Conservation (phyloP, 2,113 vertebrate genomes). For the Boulengeromyrus knoepffleri region DNA sequence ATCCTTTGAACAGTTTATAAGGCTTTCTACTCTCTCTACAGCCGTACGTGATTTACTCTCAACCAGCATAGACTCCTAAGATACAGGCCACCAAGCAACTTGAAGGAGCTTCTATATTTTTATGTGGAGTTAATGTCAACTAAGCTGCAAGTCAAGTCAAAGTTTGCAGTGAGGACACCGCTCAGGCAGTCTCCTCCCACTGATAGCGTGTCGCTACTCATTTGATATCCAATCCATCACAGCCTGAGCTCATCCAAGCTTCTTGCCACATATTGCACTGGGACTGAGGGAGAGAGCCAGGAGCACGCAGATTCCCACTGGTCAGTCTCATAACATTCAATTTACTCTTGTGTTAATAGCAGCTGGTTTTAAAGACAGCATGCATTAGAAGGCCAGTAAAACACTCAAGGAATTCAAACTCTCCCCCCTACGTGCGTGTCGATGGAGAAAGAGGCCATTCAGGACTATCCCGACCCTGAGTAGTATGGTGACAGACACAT, state of each 20-base stretch:
- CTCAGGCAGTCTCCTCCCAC: neutral
- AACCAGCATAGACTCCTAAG: neutral
- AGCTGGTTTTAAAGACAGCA: neutral
- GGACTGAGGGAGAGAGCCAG: conserved; percentile 71
- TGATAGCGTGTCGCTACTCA: conserved; percentile 79
- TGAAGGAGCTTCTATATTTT: neutral
- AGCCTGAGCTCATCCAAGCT: conserved; percentile 58
- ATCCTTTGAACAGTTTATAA: neutral
- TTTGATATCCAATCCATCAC: conserved; percentile 82
- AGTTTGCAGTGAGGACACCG: neutral
- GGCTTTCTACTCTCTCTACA: neutral
- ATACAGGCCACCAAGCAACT: neutral
- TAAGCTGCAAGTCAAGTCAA: neutral
- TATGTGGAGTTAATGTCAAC: neutral
- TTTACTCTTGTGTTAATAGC: neutral
- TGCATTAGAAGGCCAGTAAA: neutral
- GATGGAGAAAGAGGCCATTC: neutral
- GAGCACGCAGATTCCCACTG: conserved; percentile 22
- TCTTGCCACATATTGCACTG: conserved; percentile 70
- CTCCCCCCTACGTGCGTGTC: neutral
- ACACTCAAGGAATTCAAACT: neutral
- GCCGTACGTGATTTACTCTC: neutral
- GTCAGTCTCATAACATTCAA: neutral
- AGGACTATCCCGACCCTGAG: neutral
- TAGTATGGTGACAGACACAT: neutral